Percentiles rank a stretch among this genome's conserved stretches.
phyloP scores from a whole-genome alignment of 2,113 vertebrate species.

The Enhydra lutris region DNA sequence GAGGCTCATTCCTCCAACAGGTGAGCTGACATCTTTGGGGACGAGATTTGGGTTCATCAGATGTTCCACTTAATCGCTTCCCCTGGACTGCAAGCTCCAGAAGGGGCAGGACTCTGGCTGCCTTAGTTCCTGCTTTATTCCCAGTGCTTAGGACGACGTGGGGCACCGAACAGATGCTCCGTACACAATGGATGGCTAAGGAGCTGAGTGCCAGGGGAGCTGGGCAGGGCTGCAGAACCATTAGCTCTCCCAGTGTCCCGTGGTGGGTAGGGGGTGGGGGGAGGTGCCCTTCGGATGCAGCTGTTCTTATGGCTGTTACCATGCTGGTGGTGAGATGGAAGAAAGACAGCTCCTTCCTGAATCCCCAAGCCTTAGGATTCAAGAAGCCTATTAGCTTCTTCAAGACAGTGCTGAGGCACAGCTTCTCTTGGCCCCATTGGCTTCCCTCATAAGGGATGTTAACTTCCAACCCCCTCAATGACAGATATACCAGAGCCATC shows the following conservation, averaged over 20 bases:
- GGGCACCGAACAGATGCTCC: neutral
- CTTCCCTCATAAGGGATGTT: neutral
- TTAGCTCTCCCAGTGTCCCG: neutral
- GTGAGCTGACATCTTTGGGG: neutral
- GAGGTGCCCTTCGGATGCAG: neutral
- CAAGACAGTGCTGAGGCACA: neutral
- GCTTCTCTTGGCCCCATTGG: neutral
- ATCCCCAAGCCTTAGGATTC: neutral
- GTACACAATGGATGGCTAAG: neutral
- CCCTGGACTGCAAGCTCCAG: neutral
- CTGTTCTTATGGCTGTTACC: neutral
- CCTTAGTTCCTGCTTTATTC: neutral
- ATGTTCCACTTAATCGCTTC: neutral
- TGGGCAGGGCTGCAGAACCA: neutral
- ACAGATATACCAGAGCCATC: neutral
- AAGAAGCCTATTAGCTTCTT: neutral
- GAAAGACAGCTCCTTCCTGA: neutral
- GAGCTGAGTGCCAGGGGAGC: accelerated
- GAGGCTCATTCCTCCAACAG: neutral
- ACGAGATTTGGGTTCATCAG: neutral
- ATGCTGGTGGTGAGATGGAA: neutral
- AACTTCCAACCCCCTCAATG: neutral
- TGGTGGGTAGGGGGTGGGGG: neutral
- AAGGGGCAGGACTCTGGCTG: neutral
- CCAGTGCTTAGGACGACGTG: neutral